phyloP scores from a whole-genome alignment of 2,888 invertebrate genomes.

The Metacarcinus magister region DNA sequence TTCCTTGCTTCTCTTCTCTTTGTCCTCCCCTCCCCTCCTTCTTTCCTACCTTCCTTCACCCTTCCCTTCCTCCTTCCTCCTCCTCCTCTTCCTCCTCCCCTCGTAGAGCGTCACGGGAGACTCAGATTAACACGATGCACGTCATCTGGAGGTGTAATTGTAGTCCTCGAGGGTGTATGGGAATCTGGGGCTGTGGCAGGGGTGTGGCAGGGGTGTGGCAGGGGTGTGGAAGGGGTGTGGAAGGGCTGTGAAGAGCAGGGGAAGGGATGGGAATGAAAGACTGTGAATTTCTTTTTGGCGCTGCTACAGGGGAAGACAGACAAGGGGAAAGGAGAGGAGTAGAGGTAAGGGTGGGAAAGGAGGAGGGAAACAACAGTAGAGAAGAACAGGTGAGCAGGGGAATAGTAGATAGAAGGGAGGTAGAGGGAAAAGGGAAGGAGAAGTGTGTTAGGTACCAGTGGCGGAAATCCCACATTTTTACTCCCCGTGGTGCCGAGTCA shows the following conservation, averaged over 20 bases:
- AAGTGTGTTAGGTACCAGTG: neutral
- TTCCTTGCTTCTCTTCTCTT: neutral
- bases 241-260: neutral
- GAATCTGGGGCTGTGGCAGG: slow-evolving; percentile 12
- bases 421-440: neutral
- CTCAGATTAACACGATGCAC: neutral
- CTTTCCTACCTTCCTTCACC: neutral
- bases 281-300: neutral
- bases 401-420: neutral
- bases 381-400: neutral
- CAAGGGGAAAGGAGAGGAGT: neutral
- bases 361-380: too few relatives aligned
- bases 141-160: slow-evolving; percentile 29
- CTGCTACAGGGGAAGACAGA: neutral
- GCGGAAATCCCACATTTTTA: too few relatives aligned
- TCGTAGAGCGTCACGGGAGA: neutral
- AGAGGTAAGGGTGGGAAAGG: neutral
- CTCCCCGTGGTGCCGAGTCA: too few relatives aligned
- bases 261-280: neutral
- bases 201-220: neutral
- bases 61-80: neutral
- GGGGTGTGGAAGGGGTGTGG: neutral
- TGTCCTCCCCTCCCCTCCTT: neutral
- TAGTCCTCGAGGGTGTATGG: neutral
- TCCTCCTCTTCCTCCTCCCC: neutral